phyloP scores from a whole-genome alignment of 2,797 vertebrate genomes.

The Morus bassanus region DNA sequence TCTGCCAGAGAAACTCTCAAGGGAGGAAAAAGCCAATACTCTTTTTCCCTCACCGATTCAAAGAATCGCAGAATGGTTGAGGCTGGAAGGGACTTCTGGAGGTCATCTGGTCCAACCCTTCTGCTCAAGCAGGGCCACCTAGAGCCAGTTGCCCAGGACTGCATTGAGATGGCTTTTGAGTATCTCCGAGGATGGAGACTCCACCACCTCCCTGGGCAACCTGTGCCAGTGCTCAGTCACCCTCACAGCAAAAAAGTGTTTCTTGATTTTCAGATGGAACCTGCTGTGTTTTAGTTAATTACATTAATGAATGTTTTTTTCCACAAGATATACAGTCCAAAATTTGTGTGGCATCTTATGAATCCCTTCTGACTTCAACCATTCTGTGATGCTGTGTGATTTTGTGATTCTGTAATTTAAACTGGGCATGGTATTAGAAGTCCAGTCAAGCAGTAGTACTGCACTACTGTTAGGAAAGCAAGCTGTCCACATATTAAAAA shows the following conservation, averaged over 20 bases:
- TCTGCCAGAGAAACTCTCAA: background rate
- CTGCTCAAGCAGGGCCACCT: background rate
- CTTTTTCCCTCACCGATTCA: background rate
- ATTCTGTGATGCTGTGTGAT: background rate
- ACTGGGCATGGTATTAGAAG: background rate
- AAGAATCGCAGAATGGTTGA: background rate
- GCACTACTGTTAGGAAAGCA: background rate
- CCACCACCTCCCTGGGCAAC: background rate
- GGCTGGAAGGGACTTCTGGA: background rate
- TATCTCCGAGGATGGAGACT: background rate
- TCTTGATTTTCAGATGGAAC: background rate
- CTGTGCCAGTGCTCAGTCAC: background rate
- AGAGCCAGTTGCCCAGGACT: background rate
- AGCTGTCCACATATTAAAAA: background rate
- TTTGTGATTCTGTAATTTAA: background rate
- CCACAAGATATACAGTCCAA: background rate
- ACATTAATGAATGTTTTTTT: background rate
- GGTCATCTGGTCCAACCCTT: background rate
- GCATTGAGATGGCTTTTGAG: background rate
- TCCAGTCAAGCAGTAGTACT: rapidly evolving
- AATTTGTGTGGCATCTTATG: background rate
- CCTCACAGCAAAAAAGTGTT: background rate
- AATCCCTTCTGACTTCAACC: background rate
- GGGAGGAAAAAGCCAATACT: background rate
- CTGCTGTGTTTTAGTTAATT: background rate